Base-by-base conservation (phyloP, 2,888 invertebrate genomes). In the Eudemis profundana region DNA sequence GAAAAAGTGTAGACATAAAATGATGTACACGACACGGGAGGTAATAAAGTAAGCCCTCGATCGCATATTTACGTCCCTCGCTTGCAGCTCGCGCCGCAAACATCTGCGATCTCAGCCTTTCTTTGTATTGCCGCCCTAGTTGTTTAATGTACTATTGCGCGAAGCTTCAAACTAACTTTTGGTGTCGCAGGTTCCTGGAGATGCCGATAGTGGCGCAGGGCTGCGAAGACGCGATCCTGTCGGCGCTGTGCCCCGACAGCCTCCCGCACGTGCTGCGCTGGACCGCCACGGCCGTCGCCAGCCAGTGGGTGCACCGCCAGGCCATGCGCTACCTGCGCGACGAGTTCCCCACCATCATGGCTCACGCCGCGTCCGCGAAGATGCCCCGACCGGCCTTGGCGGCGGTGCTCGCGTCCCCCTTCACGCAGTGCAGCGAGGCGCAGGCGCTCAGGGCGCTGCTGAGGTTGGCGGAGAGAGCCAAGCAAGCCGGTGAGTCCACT, bases 161-260 rank as follows among this genome's bases (percentile, higher is more conserved):
- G n/a, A 7, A 12, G 10, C 5, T 19, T 12, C 27, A 33, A 23
- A 1, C 47, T 8, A n/a, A 27, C 5, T 10, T 29, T 17, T 36
- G 2, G 10, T 59, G 4, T 2, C 12, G 0, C 76, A 90, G 94
- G 80, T 99, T 99, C 89, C 93, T 99, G 61, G 98, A 98, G 90
- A 94, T 99, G 85, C 97, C 98, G 81, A 97, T 97, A 74, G 94
- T 98, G 74, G 96, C 98, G 67, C 98, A 98, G 93, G 97, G 98
- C 72, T 98, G 98, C 92, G 99, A 99, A 91, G 98, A 98, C 93
- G 95, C 98, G 71, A 97, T 99, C 8, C 85, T 96, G 66, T 97
- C 97, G 80, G 96, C 96, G 88, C 92, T 99, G 69, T 95, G 95
- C 0, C 87, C 97, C 69, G 98, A 98, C 70, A 97, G 96, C 46